These are phyloP conservation scores for Galerucella nymphaeae DNA, from an alignment of 2,888 invertebrate species.

Conservation along the genomic window DNA sequence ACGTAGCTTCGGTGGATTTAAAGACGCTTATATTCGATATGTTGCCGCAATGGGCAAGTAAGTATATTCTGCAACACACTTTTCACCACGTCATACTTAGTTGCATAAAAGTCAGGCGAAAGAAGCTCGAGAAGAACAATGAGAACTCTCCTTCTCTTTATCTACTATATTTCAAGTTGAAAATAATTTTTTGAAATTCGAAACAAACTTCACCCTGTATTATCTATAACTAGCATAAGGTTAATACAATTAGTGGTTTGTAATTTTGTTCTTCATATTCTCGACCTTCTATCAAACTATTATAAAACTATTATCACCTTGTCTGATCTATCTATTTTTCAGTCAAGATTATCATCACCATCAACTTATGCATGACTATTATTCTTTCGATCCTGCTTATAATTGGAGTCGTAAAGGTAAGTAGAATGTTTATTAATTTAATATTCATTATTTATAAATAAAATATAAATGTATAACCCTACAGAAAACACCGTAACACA, in stretches of 20 bases:
- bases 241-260: not conserved
- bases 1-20: constrained; percentile 71
- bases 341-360: constrained; percentile 81
- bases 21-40: constrained; percentile 83
- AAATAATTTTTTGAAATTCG: too few relatives aligned
- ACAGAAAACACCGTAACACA: too few relatives aligned
- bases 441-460: too few relatives aligned
- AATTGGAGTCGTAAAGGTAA: constrained; percentile 80
- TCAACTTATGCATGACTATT: constrained; percentile 86
- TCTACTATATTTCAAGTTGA: too few relatives aligned
- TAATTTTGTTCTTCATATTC: not conserved
- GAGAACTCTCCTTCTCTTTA: too few relatives aligned
- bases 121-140: too few relatives aligned
- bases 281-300: not conserved
- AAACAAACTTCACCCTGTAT: not conserved
- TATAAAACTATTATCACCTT: not conserved
- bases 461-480: too few relatives aligned
- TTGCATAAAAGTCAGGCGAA: too few relatives aligned
- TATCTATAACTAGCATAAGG: not conserved
- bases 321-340: constrained; percentile 59
- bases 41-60: constrained; percentile 74
- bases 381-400: constrained; percentile 82
- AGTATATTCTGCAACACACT: constrained; percentile 48
- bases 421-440: constrained; percentile 35
- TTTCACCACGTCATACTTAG: too few relatives aligned